A percentile compares a stretch with the other conserved stretches of the same genome.
These are phyloP conservation scores for Thermophis baileyi DNA, from an alignment of 2,113 vertebrate species.

Conservation along the genomic window DNA sequence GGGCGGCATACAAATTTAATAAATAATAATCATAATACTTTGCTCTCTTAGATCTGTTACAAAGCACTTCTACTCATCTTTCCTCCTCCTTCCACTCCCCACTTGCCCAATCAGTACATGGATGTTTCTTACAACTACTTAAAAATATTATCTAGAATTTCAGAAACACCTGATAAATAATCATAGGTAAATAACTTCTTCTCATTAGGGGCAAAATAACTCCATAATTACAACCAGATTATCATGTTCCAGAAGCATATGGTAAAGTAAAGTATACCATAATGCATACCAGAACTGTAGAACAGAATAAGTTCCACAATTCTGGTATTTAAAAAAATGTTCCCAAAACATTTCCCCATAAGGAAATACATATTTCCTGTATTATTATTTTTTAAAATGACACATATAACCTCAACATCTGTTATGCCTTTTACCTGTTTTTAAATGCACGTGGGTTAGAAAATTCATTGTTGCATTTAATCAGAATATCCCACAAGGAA, in stretches of 20 bases:
- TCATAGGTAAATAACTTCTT: neutral
- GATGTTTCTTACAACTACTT: neutral
- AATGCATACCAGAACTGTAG: neutral
- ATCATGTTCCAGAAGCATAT: neutral
- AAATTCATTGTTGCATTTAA: neutral
- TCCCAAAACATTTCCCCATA: neutral
- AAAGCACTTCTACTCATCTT: neutral
- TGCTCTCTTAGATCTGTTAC: neutral
- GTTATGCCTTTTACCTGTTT: neutral
- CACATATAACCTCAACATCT: neutral
- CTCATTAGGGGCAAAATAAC: neutral
- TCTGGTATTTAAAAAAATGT: neutral
- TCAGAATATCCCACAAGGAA: neutral
- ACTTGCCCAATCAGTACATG: neutral
- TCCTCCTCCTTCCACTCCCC: neutral
- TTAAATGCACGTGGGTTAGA: neutral
- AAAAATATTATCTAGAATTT: neutral
- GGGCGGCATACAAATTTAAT: too few species aligned
- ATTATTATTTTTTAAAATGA: neutral
- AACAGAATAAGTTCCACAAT: neutral
- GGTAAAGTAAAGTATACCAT: neutral
- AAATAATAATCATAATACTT: too few species aligned
- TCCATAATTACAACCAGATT: neutral
- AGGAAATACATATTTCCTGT: neutral
- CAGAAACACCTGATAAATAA: neutral